A percentile compares a stretch with the other conserved stretches of the same genome.
These are phyloP conservation scores for Ornithoptera priamus DNA, from an alignment of 2,888 invertebrate species.

Conservation along the genomic window DNA sequence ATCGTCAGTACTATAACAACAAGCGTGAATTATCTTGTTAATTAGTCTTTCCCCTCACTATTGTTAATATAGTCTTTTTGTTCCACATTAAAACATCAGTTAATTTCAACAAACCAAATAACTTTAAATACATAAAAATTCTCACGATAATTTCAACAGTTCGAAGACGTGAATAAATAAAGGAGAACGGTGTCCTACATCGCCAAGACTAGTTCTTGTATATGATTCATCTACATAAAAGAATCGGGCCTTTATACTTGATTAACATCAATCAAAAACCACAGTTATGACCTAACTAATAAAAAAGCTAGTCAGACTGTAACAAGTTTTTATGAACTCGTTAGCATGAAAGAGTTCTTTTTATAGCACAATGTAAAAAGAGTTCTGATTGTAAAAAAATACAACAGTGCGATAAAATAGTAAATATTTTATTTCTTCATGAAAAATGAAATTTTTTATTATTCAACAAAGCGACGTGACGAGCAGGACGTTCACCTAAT, in stretches of 20 bases:
- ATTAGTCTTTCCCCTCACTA: background rate
- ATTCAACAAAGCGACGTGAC: too few relatives aligned
- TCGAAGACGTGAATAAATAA: slow-evolving; percentile 8
- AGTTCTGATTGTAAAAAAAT: background rate
- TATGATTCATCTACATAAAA: slow-evolving; percentile 19
- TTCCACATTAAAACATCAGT: background rate
- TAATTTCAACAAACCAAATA: background rate
- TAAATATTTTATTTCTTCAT: too few relatives aligned
- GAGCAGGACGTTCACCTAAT: too few relatives aligned
- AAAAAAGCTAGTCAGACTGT: slow-evolving; percentile 2
- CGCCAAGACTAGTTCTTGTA: slow-evolving; percentile 16
- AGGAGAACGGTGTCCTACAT: slow-evolving; percentile 13
- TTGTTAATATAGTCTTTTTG: background rate
- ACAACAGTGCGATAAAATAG: too few relatives aligned
- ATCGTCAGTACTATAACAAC: background rate
- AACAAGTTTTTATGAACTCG: background rate
- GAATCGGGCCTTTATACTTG: slow-evolving; percentile 17
- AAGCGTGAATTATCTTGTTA: background rate
- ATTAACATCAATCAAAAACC: slow-evolving; percentile 16
- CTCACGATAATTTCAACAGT: background rate
- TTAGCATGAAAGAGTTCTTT: background rate
- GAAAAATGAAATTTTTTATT: too few relatives aligned
- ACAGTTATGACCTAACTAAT: slow-evolving; percentile 18
- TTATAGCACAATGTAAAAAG: background rate
- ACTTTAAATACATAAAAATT: background rate